phyloP scores from a whole-genome alignment of 1,140 invertebrate genomes.

The Drosophila simulans region DNA sequence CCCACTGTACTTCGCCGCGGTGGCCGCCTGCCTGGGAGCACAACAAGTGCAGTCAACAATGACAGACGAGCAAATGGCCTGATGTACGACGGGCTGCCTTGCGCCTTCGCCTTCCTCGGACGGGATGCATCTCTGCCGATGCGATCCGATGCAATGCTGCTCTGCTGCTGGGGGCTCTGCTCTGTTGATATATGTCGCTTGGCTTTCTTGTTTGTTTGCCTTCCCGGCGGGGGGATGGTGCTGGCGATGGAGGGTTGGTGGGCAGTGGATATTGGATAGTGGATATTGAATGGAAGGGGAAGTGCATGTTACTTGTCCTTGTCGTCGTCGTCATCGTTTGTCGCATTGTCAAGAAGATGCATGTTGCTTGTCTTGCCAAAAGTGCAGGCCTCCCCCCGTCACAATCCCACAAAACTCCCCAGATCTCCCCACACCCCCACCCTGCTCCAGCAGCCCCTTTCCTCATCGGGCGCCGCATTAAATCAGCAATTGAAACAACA shows the following conservation, averaged over 20 bases:
- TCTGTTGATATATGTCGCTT: constrained; percentile 78
- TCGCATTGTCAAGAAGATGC: constrained; percentile 82
- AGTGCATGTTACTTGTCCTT: constrained; percentile 68
- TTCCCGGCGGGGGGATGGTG: constrained; percentile 7
- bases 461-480: constrained; percentile 63
- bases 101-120: constrained; percentile 18
- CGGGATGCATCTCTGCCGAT: constrained; percentile 25
- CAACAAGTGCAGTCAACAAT: constrained; percentile 79
- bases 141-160: constrained; percentile 7
- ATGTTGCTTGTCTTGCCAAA: constrained; percentile 80
- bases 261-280: not conserved
- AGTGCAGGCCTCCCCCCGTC: constrained; percentile 25
- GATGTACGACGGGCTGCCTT: constrained; percentile 58
- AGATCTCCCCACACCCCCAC: not conserved
- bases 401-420: not conserved
- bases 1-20: constrained; percentile 50
- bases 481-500: constrained; percentile 83
- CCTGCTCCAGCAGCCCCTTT: not conserved
- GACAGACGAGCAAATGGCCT: constrained; percentile 81
- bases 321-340: constrained; percentile 80
- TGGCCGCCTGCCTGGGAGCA: constrained; percentile 40
- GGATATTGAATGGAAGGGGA: constrained; percentile 4
- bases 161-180: constrained; percentile 32
- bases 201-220: constrained; percentile 73
- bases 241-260: not conserved